These are phyloP conservation scores for Eurystomus glaucurus DNA, from an alignment of 2,797 vertebrate genomes.

Conservation along the genomic window DNA sequence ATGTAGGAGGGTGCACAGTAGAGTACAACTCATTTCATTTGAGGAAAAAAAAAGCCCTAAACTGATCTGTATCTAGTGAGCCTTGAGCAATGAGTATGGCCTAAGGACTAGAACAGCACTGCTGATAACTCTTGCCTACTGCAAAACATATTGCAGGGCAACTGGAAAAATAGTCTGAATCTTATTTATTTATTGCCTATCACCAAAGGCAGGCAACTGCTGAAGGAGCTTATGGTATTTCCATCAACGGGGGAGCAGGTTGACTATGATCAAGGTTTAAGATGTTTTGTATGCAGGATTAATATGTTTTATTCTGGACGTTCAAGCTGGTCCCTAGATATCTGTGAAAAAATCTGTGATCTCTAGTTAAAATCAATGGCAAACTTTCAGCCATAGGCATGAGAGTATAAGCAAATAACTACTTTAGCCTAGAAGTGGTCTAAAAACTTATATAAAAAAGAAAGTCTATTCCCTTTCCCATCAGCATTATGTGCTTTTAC, in stretches of 20 bases:
- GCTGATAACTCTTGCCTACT: constrained; percentile 4
- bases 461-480: neutral
- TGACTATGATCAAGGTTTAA: neutral
- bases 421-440: neutral
- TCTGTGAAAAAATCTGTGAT: neutral
- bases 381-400: neutral
- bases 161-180: neutral
- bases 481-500: neutral
- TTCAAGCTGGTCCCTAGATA: neutral
- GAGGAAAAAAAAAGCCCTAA: constrained; percentile 33
- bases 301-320: neutral
- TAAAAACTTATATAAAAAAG: neutral
- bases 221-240: neutral
- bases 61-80: constrained; percentile 49
- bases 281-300: too few relatives aligned
- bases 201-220: neutral
- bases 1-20: neutral
- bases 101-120: constrained; percentile 29
- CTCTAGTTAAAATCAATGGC: neutral
- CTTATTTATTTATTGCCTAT: neutral
- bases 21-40: constrained; percentile 45
- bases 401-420: neutral
- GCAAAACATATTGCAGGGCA: constrained; percentile 30
- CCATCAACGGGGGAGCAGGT: neutral
- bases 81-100: constrained; percentile 33